These are phyloP conservation scores for Cnemophilus loriae DNA, from an alignment of 2,113 vertebrate species.

Conservation along the genomic window DNA sequence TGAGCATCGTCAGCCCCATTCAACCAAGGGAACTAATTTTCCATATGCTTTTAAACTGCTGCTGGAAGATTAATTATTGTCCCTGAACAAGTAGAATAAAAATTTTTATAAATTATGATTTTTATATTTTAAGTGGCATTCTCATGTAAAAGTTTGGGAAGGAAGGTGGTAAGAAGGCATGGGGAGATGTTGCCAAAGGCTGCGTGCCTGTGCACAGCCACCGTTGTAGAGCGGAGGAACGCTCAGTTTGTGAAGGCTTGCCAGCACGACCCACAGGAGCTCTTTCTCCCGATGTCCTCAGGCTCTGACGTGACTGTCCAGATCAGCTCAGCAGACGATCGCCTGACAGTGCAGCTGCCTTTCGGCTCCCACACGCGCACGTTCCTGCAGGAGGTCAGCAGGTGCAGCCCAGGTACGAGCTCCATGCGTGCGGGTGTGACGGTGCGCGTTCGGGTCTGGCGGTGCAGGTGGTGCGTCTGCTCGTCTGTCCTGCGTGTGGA, in stretches of 20 bases:
- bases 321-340: slow-evolving; percentile 66
- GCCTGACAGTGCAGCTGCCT: slow-evolving; percentile 77
- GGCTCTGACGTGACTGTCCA: slow-evolving; percentile 85
- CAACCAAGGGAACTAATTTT: not conserved
- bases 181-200: not conserved
- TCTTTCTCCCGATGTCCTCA: not conserved
- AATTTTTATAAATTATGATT: accelerated
- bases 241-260: accelerated
- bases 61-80: not conserved
- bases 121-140: not conserved
- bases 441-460: accelerated
- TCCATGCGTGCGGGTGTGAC: accelerated
- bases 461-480: accelerated
- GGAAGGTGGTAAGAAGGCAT: accelerated
- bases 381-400: slow-evolving; percentile 83
- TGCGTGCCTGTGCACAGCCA: accelerated
- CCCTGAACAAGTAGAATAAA: not conserved
- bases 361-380: slow-evolving; percentile 88
- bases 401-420: slow-evolving; percentile 77
- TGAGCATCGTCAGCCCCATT: accelerated
- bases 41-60: not conserved
- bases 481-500: accelerated
- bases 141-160: not conserved
- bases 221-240: accelerated
- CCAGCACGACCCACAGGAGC: not conserved